Evolutionary conservation across 2,797 vertebrate genomes (phyloP), one percentile per base, ranked within the genome.

Genomic region (Tragelaphus oryx): DNA sequence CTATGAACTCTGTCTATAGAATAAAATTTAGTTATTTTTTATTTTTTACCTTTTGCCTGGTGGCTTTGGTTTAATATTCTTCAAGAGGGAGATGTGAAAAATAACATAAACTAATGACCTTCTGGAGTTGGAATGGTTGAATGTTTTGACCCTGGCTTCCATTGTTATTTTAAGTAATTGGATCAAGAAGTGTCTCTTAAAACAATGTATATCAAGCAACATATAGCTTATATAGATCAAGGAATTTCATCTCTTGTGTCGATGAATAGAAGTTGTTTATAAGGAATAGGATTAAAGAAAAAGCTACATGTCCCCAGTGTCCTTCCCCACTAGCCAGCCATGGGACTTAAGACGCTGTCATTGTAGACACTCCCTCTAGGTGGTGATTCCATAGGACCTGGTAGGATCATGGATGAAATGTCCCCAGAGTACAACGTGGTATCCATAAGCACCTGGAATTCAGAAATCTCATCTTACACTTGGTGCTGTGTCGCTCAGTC

Each of bases 61-160:
- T 71, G 22, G 54, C 84, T 89, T n/a, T 78, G 59, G 46, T 68
- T 88, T 89, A 88, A 88, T 82, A 87, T 94, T 65, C 65, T 86
- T 94, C 17, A 55, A 60, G 55, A 91, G 7, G 57, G 7, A 79
- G 37, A 50, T 4, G 20, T 46, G 16, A 80, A 80, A 91, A 87
- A 33, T 81, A 85, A 92, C 33, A 13, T 74, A 65, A 81, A 14
- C n/a, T 17, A 82, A 9, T 90, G 48, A 62, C 13, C 28, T 52
- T 28, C 16, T 78, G 41, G 44, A 80, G 13, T 52, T 84, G 57
- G 46, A n/a, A 50, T 2, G 33, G 12, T n/a, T 80, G 20, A 46
- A 74, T 60, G 4, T 83, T 93, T 87, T 84, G 68, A 41, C 12
- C 8, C 20, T 71, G 52, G 62, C 24, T 87, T 94, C 76, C 14